Evolutionary conservation across 1,140 invertebrate genomes (phyloP), one percentile per base, ranked within the genome.

Genomic region (Lutraria rhynchaena): DNA sequence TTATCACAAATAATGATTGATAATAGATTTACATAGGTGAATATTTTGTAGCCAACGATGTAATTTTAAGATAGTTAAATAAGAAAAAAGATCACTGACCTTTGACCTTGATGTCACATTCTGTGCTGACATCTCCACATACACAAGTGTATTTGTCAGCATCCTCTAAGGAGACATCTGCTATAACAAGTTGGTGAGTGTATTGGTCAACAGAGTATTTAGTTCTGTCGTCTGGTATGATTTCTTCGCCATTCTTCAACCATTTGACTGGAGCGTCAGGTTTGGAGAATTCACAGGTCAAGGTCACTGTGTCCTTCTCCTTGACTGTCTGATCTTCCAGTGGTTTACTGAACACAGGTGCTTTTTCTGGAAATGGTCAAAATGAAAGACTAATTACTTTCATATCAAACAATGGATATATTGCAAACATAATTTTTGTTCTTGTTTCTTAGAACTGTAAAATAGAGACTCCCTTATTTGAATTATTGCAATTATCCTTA

Each of bases 171-270:
- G 81, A 83, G 19, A 83, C 70, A 35, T 90, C 83, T 11, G 82
- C 69, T 17, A 89, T 65, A n/a, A 85, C 81, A n/a, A 90, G 81
- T 29, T 82, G 75, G 35, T 89, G 88, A 44, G 61, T 67, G 22
- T 82, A 83, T 7, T 84, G 74, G 46, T 90, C 86, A n/a, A 75
- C 73, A 11, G 80, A 77, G 86, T 95, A 94, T 9, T 76, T 70
- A 44, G 84, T 81, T 5, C 82, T 81, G 44, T 90, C 86, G 53
- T 58, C 63, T 22, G 82, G 60, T 37, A 76, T 73, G 19, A 90
- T 74, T 31, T 88, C 87, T 46, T 87, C 69, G 7, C 94, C 95
- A 92, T 88, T 80, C 73, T 89, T 91, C 17, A 89, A 67, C 91
- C 91, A 92, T 58, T 88, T 90, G 33, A 90, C 88, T 15, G 87